Percentiles rank a stretch among this genome's conserved stretches.
Conservation (phyloP, 2,888 invertebrate genomes). For the Troides helena region DNA sequence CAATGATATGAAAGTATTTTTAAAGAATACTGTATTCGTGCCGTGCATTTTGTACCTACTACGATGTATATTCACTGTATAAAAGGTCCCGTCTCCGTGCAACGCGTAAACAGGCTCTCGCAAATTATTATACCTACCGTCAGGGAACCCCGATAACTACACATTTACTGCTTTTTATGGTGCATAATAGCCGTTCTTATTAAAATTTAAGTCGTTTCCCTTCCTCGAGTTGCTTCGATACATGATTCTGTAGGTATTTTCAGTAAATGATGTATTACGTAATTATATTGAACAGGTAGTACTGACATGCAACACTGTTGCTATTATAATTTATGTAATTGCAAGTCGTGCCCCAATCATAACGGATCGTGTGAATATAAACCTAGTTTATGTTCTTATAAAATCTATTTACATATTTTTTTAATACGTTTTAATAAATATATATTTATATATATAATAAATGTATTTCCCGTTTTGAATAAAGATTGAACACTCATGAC, state of each 20-base stretch:
- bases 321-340: constrained; percentile 2
- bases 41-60: constrained; percentile 6
- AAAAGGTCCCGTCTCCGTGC: constrained; percentile 20
- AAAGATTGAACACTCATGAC: no score
- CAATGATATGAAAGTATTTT: constrained; percentile 2
- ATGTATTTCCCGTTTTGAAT: no score
- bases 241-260: constrained; percentile 50
- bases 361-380: constrained; percentile 11
- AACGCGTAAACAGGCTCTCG: constrained; percentile 35
- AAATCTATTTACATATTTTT: not conserved
- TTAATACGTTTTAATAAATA: no score
- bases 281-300: constrained; percentile 27
- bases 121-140: constrained; percentile 43
- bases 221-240: constrained; percentile 59
- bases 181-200: constrained; percentile 76
- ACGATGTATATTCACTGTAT: constrained; percentile 15
- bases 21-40: constrained; percentile 3
- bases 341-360: not conserved
- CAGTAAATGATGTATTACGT: constrained; percentile 44
- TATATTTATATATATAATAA: no score
- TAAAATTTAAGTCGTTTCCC: constrained; percentile 75
- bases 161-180: constrained; percentile 74
- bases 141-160: constrained; percentile 68
- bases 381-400: not conserved
- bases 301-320: constrained; percentile 13